A percentile compares a stretch with the other conserved stretches of the same genome.
phyloP scores from a whole-genome alignment of 2,113 vertebrate species.

The Bos javanicus region DNA sequence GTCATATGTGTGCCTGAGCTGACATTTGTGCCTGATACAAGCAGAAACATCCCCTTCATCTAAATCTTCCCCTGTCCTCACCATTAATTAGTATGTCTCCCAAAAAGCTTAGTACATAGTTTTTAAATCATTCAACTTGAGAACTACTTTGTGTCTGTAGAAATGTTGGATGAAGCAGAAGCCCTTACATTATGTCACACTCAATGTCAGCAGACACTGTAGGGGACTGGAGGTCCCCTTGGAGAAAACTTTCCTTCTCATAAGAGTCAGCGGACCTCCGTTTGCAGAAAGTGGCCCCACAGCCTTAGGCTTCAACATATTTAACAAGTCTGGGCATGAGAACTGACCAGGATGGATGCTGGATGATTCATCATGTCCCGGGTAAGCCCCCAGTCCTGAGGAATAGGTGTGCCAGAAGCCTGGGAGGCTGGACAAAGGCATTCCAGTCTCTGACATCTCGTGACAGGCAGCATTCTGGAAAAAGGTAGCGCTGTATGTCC shows the following conservation, averaged over 20 bases:
- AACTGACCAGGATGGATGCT: background rate
- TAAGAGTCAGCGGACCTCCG: fast-evolving
- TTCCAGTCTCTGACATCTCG: background rate
- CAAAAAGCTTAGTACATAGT: background rate
- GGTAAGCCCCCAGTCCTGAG: background rate
- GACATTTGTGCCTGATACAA: background rate
- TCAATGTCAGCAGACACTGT: background rate
- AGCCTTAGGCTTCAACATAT: background rate
- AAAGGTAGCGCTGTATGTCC: background rate
- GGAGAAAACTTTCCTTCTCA: background rate
- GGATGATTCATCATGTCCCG: fast-evolving
- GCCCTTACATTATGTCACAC: background rate
- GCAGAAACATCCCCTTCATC: background rate
- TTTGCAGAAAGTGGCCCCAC: background rate
- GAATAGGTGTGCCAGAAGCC: background rate
- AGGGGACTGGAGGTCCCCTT: background rate
- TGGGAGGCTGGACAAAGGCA: background rate
- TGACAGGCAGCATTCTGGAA: background rate
- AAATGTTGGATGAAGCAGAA: background rate
- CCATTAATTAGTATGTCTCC: background rate
- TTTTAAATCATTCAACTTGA: background rate
- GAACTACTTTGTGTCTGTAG: background rate
- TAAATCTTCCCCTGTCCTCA: background rate
- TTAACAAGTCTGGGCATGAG: background rate
- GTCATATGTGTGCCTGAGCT: background rate